Evolutionary conservation across 2,797 vertebrate species (phyloP).

Genomic region (Vireo griseus): DNA sequence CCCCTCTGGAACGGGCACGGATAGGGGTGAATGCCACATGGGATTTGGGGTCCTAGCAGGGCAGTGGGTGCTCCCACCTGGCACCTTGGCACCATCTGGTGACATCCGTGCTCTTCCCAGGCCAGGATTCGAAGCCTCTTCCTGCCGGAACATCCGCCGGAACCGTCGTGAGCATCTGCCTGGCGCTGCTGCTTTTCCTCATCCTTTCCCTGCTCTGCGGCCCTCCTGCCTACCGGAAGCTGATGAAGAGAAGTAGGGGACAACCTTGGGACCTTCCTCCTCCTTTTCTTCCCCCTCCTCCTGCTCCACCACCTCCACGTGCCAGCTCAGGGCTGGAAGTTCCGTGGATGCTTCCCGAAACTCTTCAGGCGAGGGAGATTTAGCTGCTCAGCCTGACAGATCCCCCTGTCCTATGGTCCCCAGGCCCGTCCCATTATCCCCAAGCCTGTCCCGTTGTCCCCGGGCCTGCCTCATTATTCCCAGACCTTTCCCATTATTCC

Average conservation of each 20-base stretch:
- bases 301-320: rapidly evolving
- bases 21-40: rapidly evolving
- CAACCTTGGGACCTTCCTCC: not conserved
- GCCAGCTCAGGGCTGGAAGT: not conserved
- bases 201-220: conserved; percentile 56
- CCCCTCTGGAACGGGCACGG: rapidly evolving
- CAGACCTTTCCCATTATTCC: not conserved
- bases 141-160: not conserved
- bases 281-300: not conserved
- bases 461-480: not conserved
- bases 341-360: not conserved
- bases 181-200: conserved; percentile 61
- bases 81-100: rapidly evolving
- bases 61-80: too few species aligned
- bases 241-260: conserved; percentile 73
- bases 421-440: too few species aligned
- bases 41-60: rapidly evolving
- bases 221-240: conserved; percentile 59
- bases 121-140: conserved; percentile 8
- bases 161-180: conserved; percentile 55
- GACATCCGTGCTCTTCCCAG: not conserved
- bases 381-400: not conserved
- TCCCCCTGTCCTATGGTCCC: too few species aligned
- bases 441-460: too few species aligned
- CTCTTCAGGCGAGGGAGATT: not conserved